phyloP scores from a whole-genome alignment of 2,113 vertebrate genomes.

The Pimephales promelas region DNA sequence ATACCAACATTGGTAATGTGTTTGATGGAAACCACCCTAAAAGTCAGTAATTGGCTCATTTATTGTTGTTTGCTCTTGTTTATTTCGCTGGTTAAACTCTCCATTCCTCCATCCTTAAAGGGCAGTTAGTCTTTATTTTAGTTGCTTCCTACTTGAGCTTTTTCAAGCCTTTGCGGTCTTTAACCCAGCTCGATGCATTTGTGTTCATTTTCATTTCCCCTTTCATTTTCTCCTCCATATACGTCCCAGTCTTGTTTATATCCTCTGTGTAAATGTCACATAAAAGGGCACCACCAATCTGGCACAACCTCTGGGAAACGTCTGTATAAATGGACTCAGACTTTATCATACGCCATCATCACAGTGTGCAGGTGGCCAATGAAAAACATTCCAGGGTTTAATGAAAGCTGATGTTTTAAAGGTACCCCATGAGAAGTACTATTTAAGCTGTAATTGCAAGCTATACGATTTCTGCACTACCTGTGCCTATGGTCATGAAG shows the following conservation, averaged over 20 bases:
- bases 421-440: neutral
- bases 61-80: constrained; percentile 21
- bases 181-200: neutral
- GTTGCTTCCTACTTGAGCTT: constrained; percentile 3
- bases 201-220: neutral
- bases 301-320: constrained; percentile 48
- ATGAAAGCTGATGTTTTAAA: neutral
- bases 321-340: constrained; percentile 43
- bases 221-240: constrained; percentile 31
- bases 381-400: constrained; percentile 29
- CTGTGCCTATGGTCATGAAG: neutral
- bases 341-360: constrained; percentile 29
- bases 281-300: constrained; percentile 53
- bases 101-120: constrained; percentile 9
- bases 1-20: neutral
- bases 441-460: neutral
- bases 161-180: neutral
- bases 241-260: constrained; percentile 43
- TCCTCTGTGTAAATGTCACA: constrained; percentile 61
- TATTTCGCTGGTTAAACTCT: constrained; percentile 9
- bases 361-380: constrained; percentile 20
- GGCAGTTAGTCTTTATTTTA: constrained; percentile 19
- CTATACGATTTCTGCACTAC: neutral
- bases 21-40: constrained; percentile 22
- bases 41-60: constrained; percentile 38